Conservation (phyloP, 2,113 vertebrate species). For the Pao palembangensis region DNA sequence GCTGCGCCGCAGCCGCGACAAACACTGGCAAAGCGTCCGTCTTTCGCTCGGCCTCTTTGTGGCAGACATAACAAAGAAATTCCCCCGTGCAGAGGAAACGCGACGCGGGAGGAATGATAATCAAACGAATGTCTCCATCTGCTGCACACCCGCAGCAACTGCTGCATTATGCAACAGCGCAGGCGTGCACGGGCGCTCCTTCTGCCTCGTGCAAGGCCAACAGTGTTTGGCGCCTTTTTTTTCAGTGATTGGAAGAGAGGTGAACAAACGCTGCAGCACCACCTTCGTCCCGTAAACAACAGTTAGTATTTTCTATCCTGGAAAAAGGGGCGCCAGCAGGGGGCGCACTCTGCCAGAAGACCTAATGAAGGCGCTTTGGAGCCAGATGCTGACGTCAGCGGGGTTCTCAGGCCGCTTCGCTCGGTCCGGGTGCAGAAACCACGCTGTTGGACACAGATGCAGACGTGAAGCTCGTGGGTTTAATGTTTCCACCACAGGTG, state of each 20-base stretch:
- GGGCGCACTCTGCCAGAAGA: no score
- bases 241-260: no score
- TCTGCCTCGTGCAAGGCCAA: not conserved
- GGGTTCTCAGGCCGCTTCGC: no score
- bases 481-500: slow-evolving; percentile 61
- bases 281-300: no score
- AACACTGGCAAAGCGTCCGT: no score
- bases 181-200: not conserved
- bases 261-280: no score
- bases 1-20: no score
- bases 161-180: slow-evolving; percentile 34
- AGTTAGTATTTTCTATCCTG: no score
- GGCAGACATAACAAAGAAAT: slow-evolving; percentile 59
- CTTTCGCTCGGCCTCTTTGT: not conserved
- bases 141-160: slow-evolving; percentile 39
- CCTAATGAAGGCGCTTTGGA: no score
- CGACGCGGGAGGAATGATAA: slow-evolving; percentile 25
- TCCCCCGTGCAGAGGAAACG: slow-evolving; percentile 3
- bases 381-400: not conserved
- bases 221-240: not conserved
- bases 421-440: not conserved
- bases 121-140: slow-evolving; percentile 63
- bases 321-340: no score
- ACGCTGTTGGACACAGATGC: slow-evolving; percentile 10
- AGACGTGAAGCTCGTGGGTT: slow-evolving; percentile 55